Percentiles rank a stretch among this genome's conserved stretches.
phyloP scores from a whole-genome alignment of 2,888 invertebrate genomes.

The Chymomyza fuscimana region DNA sequence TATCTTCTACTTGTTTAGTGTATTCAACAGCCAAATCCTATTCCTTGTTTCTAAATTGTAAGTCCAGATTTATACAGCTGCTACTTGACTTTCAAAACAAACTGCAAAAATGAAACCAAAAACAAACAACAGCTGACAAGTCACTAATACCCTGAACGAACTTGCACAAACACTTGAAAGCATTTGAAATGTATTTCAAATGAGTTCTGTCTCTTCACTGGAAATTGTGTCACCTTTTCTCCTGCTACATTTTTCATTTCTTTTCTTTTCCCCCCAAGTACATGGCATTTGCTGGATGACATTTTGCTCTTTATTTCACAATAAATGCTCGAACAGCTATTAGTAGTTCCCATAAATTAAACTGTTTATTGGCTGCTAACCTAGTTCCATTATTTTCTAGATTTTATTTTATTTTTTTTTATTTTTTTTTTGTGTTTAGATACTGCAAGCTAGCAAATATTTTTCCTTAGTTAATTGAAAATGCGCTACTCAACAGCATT shows the following conservation, averaged over 20 bases:
- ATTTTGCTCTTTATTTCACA: background rate
- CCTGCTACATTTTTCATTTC: background rate
- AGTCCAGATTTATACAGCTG: background rate
- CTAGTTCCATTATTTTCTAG: constrained; percentile 10
- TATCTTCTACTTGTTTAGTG: too few species aligned
- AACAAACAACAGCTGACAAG: constrained; percentile 2
- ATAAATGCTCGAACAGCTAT: constrained; percentile 56
- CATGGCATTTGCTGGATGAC: background rate
- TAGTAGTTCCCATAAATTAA: constrained; percentile 61
- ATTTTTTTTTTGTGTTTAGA: background rate
- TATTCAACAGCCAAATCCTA: background rate
- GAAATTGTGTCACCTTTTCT: background rate
- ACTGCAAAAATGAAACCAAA: background rate
- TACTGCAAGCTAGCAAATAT: constrained; percentile 60
- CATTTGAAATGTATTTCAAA: constrained; percentile 48
- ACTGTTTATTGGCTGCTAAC: constrained; percentile 65
- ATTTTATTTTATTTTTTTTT: background rate
- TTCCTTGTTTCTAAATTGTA: background rate
- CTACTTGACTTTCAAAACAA: background rate
- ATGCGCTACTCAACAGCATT: constrained; percentile 46
- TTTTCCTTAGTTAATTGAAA: constrained; percentile 65
- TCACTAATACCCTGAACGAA: background rate
- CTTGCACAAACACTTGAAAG: constrained; percentile 21
- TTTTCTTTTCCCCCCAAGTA: background rate
- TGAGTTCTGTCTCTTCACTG: constrained; percentile 27